Evolutionary conservation across 1,140 invertebrate species (phyloP).

Genomic region (Gryllus bimaculatus): DNA sequence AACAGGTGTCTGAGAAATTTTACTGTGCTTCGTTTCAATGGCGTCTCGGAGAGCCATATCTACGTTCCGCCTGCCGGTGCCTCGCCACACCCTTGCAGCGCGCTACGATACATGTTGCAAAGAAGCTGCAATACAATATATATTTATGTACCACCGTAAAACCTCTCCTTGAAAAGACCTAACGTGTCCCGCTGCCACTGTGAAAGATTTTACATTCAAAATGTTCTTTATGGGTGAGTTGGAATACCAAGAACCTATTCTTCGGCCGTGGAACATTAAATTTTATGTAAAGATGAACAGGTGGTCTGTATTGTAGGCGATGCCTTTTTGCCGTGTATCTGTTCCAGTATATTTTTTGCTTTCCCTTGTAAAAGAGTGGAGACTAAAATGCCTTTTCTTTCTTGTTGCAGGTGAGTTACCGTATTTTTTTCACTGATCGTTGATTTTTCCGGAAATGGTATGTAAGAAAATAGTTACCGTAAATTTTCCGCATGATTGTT

Average conservation of each 20-base stretch:
- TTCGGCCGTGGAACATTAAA: not conserved
- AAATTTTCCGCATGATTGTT: too few relatives aligned
- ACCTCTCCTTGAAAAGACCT: not conserved
- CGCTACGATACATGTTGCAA: not conserved
- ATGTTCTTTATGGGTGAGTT: not conserved
- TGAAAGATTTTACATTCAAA: not conserved
- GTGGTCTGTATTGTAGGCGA: not conserved
- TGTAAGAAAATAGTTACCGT: too few relatives aligned
- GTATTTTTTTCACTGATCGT: not conserved
- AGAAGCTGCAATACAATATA: not conserved
- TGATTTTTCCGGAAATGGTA: not conserved
- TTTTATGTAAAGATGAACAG: not conserved
- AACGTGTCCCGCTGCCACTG: not conserved
- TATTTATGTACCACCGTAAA: not conserved
- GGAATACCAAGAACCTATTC: not conserved
- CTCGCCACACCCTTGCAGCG: not conserved
- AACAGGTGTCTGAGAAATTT: not conserved
- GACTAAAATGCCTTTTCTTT: not conserved
- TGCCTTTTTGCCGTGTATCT: not conserved
- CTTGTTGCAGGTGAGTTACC: not conserved
- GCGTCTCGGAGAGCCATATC: not conserved
- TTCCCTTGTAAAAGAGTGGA: not conserved
- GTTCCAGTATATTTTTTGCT: not conserved
- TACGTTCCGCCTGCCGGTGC: not conserved
- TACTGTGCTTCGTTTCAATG: not conserved